Evolutionary conservation across 1,140 invertebrate genomes (phyloP), one percentile per base, ranked within the genome.

Genomic region (Achatina immaculata): DNA sequence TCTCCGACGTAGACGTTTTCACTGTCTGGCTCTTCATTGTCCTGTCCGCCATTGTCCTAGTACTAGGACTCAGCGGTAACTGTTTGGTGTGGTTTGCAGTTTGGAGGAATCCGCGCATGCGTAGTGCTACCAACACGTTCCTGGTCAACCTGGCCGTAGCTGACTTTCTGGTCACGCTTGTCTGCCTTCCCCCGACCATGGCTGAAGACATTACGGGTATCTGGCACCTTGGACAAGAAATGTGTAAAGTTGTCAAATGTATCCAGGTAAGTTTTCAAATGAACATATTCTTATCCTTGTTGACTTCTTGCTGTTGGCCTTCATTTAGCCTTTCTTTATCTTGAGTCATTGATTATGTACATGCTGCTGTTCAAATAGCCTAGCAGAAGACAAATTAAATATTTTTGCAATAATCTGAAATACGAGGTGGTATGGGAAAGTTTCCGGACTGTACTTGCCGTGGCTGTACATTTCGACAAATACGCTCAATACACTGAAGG

Each of bases 41-140:
- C 21, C 92, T 95, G 43, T 95, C 95, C 85, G 89, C 92, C 7
- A 79, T 95, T 9, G 94, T 96, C 0, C 96, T 97, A 85, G 82
- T 95, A 0, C 91, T 95, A 28, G 96, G 96, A 1, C 92, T 97
- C 24, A 90, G 96, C 24, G 97, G 96, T 0, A 98, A 98, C 89
- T 93, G 94, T 11, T 91, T 98, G 21, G 96, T 98, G 3, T 96
- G 96, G 86, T 92, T 95, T 19, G 96, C 96, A 0, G 96, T 98
- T 0, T 95, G 95, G 84, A 92, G 95, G 40, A 96, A 96, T 88
- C 94, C 94, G 48, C 92, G 94, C 0, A 96, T 98, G 95, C 92
- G 95, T 58, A 96, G 95, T 87, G 95, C 97, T 19, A 98, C 96
- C 0, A 98, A 98, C 91, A 96, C 95, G 87, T 96, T 97, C 90